phyloP scores from a whole-genome alignment of 2,113 vertebrate genomes.

The Erythrocercus mccallii region DNA sequence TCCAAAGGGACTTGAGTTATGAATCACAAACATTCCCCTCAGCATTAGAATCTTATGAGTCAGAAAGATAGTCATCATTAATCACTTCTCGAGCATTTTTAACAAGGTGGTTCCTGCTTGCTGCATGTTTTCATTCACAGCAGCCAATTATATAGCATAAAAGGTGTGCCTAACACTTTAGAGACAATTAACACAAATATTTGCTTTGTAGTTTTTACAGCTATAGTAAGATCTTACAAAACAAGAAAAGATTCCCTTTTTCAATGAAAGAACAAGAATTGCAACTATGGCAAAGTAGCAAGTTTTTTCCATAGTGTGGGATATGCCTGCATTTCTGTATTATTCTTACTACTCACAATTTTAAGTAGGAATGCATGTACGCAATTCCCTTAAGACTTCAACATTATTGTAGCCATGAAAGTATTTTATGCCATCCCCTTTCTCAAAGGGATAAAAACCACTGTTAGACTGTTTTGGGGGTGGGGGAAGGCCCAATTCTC shows the following conservation, averaged over 20 bases:
- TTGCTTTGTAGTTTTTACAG: neutral
- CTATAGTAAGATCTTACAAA: neutral
- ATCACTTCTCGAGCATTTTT: slow-evolving; percentile 28
- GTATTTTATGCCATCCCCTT: neutral
- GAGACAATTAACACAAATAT: neutral
- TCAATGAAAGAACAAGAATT: neutral
- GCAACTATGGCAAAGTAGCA: neutral
- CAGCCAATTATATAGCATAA: neutral
- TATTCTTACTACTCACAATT: neutral
- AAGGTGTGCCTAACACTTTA: neutral
- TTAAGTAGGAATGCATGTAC: neutral
- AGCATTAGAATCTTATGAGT: slow-evolving; percentile 26
- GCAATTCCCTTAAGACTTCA: neutral
- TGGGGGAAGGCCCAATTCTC: neutral
- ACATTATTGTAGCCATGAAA: neutral
- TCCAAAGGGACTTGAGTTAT: slow-evolving; percentile 1
- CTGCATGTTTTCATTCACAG: slow-evolving; percentile 25
- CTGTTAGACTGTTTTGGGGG: neutral
- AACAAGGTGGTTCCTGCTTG: slow-evolving; percentile 38
- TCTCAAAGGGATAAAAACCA: neutral
- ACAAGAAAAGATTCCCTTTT: neutral
- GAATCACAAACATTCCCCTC: slow-evolving; percentile 31
- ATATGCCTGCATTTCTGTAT: neutral
- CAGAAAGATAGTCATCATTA: slow-evolving; percentile 40
- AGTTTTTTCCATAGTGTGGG: neutral